Percentiles rank a stretch among this genome's conserved stretches.
Conservation (phyloP, 2,888 invertebrate species). For the Hoplodrina ambigua region DNA sequence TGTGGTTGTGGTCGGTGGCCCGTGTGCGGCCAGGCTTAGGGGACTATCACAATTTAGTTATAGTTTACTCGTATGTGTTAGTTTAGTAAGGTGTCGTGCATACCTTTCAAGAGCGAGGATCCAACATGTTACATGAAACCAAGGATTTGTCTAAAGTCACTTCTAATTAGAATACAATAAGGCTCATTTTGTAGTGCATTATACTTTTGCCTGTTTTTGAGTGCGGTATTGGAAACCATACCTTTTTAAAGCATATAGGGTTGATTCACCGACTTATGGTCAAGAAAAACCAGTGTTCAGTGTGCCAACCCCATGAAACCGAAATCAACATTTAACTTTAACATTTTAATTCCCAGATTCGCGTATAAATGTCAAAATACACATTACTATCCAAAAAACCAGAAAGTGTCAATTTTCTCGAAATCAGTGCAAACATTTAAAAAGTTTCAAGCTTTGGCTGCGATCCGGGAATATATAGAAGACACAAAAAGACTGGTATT, state of each 20-base stretch:
- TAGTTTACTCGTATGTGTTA: slow-evolving; percentile 28
- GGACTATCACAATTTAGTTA: slow-evolving; percentile 61
- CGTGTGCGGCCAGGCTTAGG: not conserved
- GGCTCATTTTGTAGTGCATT: slow-evolving; percentile 13
- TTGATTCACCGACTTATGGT: not conserved
- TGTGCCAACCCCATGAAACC: slow-evolving; percentile 19
- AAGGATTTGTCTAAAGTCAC: slow-evolving; percentile 19
- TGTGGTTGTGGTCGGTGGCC: too few relatives aligned
- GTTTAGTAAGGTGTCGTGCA: slow-evolving; percentile 19
- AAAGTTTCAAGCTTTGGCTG: slow-evolving; percentile 45
- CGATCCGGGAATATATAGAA: slow-evolving; percentile 51
- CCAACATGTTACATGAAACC: slow-evolving; percentile 7
- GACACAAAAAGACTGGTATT: slow-evolving; percentile 25
- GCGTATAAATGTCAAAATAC: slow-evolving; percentile 28
- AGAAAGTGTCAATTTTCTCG: slow-evolving; percentile 29
- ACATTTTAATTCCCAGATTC: slow-evolving; percentile 42
- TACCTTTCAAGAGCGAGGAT: slow-evolving; percentile 19
- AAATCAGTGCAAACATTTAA: slow-evolving; percentile 48
- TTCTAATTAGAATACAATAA: slow-evolving; percentile 27
- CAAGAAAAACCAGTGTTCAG: slow-evolving; percentile 6
- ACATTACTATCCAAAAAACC: slow-evolving; percentile 9
- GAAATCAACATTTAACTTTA: slow-evolving; percentile 10
- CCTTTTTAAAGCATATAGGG: not conserved
- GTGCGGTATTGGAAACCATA: slow-evolving; percentile 7
- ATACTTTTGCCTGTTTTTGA: not conserved